These are phyloP conservation scores for Stratiomys singularior DNA, from an alignment of 2,888 invertebrate genomes.

Conservation along the genomic window DNA sequence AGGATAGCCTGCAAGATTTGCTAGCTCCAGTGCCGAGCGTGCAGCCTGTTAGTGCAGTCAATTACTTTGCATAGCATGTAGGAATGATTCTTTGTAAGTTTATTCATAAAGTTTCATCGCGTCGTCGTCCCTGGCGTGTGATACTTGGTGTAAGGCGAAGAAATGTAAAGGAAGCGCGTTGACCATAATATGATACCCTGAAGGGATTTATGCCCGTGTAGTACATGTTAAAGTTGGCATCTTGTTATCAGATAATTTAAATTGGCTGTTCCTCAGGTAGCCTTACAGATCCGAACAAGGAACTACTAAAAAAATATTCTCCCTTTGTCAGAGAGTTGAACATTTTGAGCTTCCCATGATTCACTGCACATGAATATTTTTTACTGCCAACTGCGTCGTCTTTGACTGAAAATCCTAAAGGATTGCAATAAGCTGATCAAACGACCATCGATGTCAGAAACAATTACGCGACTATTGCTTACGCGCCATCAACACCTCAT, in stretches of 20 bases:
- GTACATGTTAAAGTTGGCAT: constrained; percentile 8
- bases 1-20: not conserved
- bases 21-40: not conserved
- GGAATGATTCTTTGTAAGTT: not conserved
- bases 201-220: not conserved
- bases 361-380: too few relatives aligned
- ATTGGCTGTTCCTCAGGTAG: not conserved
- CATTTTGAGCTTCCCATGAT: too few relatives aligned
- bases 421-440: too few relatives aligned
- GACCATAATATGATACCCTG: constrained; percentile 15
- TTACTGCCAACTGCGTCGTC: too few relatives aligned
- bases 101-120: not conserved
- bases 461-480: too few relatives aligned
- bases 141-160: not conserved
- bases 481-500: too few relatives aligned
- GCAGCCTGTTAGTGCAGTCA: constrained; percentile 19
- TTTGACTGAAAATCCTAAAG: too few relatives aligned
- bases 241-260: constrained; percentile 9
- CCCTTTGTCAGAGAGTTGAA: too few relatives aligned
- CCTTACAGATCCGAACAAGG: too few relatives aligned
- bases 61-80: constrained; percentile 34
- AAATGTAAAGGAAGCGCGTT: constrained; percentile 9
- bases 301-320: too few relatives aligned
- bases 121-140: not conserved
- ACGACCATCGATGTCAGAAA: too few relatives aligned